Evolutionary conservation across 1,140 invertebrate genomes (phyloP), one percentile per base, ranked within the genome.

Genomic region (Drosophila ironensis): DNA sequence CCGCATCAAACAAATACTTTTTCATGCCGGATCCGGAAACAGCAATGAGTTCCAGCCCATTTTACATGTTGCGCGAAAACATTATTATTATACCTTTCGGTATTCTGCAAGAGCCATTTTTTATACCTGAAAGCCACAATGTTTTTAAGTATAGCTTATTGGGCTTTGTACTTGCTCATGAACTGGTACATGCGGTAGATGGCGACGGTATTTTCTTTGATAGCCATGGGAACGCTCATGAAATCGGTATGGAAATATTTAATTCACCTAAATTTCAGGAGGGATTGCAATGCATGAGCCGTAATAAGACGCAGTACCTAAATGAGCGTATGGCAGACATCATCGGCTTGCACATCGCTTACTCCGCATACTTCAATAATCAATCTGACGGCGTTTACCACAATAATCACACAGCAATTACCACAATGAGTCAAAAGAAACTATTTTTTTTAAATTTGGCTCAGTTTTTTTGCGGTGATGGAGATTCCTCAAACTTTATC

Each of bases 401-500:
- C 28, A 33, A 16, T 4, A 44, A 3, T 7, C 54, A 44, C 2
- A 45, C 42, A 0, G 33, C 16, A 7, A 72, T 76, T 2, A 60
- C 47, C 1, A 22, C 17, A 3, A 42, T 78, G n/a, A 3, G 60
- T 0, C 40, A 61, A 30, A 44, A 60, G 35, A 38, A 82, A 8
- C 14, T 88, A 0, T 88, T 88, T 27, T 88, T 88, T 16, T 47
- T 88, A 0, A 88, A 82, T 30, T 8, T 86, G 41, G 86, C 87
- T 0, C 87, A 88, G 20, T 86, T 88, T 30, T 88, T 88, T 17
- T 88, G 87, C 16, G 76, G 76, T 1, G 12, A 51, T 12, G 9
- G 6, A 2, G 11, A 9, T 3, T 0, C 1, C 0, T 1, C 4
- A 0, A 37, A 53, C 1, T 82, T 82, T 4, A 4, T 28, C 2